phyloP scores from a whole-genome alignment of 2,797 vertebrate genomes.

The Acanthurus lineatus region DNA sequence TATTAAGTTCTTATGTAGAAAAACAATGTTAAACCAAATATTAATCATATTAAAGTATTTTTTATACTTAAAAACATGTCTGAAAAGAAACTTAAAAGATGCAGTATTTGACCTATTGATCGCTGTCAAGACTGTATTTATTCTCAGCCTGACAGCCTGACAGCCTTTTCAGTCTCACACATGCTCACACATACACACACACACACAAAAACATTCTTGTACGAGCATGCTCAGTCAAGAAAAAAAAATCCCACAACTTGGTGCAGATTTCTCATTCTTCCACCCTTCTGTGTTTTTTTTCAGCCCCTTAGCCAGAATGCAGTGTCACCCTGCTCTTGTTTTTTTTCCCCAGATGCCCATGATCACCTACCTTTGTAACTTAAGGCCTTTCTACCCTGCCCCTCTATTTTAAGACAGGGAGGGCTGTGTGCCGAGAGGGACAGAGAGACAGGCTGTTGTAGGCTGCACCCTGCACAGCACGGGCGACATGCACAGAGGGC shows the following conservation, averaged over 20 bases:
- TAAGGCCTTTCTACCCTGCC: conserved; percentile 64
- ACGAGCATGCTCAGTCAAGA: conserved; percentile 61
- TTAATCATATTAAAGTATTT: no score
- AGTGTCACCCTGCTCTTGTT: conserved; percentile 57
- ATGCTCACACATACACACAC: conserved; percentile 29
- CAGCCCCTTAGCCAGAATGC: conserved; percentile 40
- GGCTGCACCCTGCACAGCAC: conserved; percentile 52
- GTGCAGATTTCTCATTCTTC: conserved; percentile 66
- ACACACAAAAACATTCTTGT: conserved; percentile 42
- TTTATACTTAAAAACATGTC: no score
- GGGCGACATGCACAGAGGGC: conserved; percentile 37
- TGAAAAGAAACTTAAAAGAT: conserved; percentile 23
- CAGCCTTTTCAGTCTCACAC: conserved; percentile 29
- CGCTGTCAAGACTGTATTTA: conserved; percentile 57
- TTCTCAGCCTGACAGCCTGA: conserved; percentile 39
- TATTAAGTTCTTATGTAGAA: no score
- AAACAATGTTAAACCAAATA: no score
- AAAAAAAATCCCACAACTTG: conserved; percentile 67
- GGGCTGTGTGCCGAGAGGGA: conserved; percentile 72
- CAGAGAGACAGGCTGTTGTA: conserved; percentile 64
- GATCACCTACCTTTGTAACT: conserved; percentile 72
- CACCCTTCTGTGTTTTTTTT: conserved; percentile 12
- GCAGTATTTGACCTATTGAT: conserved; percentile 60
- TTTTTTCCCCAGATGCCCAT: conserved; percentile 26
- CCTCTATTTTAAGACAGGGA: conserved; percentile 80